phyloP scores from a whole-genome alignment of 2,888 invertebrate species.

The Lamproptera curius region DNA sequence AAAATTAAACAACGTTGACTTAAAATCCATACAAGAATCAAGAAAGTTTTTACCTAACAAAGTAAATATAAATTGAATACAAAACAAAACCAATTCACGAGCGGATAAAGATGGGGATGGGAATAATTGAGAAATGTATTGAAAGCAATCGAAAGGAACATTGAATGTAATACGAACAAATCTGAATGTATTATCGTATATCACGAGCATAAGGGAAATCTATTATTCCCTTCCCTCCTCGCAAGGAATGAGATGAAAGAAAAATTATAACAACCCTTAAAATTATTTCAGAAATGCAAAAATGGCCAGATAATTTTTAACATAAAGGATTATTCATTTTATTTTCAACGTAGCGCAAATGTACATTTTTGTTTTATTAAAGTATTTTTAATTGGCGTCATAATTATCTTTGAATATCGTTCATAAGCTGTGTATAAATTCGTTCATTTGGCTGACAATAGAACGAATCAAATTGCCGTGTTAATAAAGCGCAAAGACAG shows the following conservation, averaged over 20 bases:
- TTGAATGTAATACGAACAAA: background rate
- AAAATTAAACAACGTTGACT: too few relatives aligned
- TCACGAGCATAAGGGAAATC: background rate
- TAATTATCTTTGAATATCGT: background rate
- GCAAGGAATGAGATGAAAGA: background rate
- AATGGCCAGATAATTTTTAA: background rate
- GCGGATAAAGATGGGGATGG: too few relatives aligned
- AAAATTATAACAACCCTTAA: background rate
- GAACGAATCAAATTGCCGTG: conserved; percentile 9
- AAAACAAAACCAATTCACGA: too few relatives aligned
- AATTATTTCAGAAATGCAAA: background rate
- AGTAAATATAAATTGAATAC: too few relatives aligned
- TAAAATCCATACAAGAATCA: too few relatives aligned
- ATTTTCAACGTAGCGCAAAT: background rate
- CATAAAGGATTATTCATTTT: background rate
- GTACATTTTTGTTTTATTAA: background rate
- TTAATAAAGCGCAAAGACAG: conserved; percentile 13
- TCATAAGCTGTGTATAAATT: background rate
- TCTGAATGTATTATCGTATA: background rate
- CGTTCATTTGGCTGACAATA: conserved; percentile 1
- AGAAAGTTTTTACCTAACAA: too few relatives aligned
- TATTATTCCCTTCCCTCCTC: background rate
- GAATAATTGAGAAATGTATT: too few relatives aligned
- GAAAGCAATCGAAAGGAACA: background rate
- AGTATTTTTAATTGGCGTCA: background rate